phyloP scores from a whole-genome alignment of 2,113 vertebrate genomes.

The Nycticorax nycticorax region DNA sequence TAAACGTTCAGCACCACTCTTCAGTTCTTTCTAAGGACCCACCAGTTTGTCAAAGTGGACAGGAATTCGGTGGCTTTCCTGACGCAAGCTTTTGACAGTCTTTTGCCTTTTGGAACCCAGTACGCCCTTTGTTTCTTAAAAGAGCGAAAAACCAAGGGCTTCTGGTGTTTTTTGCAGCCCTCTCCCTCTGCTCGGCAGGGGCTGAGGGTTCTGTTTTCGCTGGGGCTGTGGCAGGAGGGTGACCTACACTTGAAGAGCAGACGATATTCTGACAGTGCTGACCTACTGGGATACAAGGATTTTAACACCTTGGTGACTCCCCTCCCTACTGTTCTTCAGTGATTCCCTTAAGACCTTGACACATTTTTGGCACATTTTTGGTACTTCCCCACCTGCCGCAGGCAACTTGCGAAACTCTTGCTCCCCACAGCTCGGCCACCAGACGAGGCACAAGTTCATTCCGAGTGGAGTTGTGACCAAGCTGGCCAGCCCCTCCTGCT shows the following conservation, averaged over 20 bases:
- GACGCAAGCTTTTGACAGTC: neutral
- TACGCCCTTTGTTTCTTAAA: neutral
- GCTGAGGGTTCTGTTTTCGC: neutral
- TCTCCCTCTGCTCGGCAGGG: neutral
- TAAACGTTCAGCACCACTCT: neutral
- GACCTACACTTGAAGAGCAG: neutral
- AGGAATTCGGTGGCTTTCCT: neutral
- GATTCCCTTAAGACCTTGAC: neutral
- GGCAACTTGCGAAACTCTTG: conserved; percentile 65
- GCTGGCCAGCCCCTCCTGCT: conserved; percentile 76
- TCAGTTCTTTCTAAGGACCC: neutral
- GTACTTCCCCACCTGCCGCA: conserved; percentile 74
- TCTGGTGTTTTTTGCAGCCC: neutral
- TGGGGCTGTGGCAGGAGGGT: neutral
- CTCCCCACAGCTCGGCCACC: conserved; percentile 67
- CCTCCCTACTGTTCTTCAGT: neutral
- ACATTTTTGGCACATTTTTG: neutral
- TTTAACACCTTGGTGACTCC: neutral
- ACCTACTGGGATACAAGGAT: neutral
- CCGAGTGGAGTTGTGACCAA: conserved; percentile 72
- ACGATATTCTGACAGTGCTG: neutral
- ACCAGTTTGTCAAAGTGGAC: neutral
- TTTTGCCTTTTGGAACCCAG: neutral
- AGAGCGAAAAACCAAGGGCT: neutral
- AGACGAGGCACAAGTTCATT: conserved; percentile 66